phyloP scores from a whole-genome alignment of 2,797 vertebrate genomes.

The Leuciscus waleckii region DNA sequence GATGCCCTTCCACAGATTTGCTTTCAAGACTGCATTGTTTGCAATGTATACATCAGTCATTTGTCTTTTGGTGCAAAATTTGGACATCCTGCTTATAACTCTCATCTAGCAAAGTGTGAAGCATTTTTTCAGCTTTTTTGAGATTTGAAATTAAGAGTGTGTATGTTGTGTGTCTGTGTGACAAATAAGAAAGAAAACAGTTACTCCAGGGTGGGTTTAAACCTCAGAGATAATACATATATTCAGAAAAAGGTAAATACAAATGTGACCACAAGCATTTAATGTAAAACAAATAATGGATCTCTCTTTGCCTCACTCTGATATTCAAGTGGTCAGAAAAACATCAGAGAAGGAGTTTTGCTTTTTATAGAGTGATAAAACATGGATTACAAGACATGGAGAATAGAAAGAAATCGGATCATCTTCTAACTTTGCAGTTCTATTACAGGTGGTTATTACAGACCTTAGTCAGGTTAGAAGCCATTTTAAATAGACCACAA shows the following conservation, averaged over 20 bases:
- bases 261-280: background rate
- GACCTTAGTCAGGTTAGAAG: no score
- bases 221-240: slow-evolving; percentile 18
- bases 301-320: background rate
- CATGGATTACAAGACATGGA: background rate
- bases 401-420: background rate
- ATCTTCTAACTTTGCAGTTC: background rate
- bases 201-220: slow-evolving; percentile 11
- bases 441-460: background rate
- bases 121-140: slow-evolving; percentile 17
- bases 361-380: background rate
- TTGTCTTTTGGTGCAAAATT: slow-evolving; percentile 9
- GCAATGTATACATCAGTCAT: slow-evolving; percentile 5
- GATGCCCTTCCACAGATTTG: background rate
- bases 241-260: slow-evolving; percentile 25
- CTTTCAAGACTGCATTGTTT: slow-evolving; percentile 1
- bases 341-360: background rate
- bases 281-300: background rate
- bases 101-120: slow-evolving; percentile 22
- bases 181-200: slow-evolving; percentile 2
- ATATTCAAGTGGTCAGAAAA: background rate
- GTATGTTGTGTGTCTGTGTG: slow-evolving; percentile 1
- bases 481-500: no score
- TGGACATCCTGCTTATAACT: slow-evolving; percentile 1
- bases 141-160: background rate